Percentiles rank a stretch among this genome's conserved stretches.
These are phyloP conservation scores for Magallana angulata DNA, from an alignment of 1,140 invertebrate species.

Conservation along the genomic window DNA sequence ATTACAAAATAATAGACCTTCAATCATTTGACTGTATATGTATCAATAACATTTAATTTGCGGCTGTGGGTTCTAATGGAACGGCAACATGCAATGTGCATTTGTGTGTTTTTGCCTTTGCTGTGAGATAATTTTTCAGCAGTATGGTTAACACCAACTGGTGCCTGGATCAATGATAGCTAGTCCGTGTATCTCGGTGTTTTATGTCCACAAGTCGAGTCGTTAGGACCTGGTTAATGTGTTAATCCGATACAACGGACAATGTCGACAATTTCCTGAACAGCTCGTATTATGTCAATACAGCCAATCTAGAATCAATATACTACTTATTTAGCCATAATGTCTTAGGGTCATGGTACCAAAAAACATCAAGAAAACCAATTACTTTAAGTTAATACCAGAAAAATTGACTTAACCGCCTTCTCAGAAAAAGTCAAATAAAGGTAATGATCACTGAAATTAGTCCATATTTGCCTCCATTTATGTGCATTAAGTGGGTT, in stretches of 20 bases:
- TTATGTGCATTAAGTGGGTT: slow-evolving; percentile 8
- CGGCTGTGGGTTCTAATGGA: background rate
- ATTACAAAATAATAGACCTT: too few relatives aligned
- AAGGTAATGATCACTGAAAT: background rate
- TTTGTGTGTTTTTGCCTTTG: background rate
- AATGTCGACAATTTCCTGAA: background rate
- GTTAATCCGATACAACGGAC: background rate
- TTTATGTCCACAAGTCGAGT: background rate
- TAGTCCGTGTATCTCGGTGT: background rate
- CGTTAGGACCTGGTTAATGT: background rate
- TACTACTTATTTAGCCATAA: background rate
- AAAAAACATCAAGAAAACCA: background rate
- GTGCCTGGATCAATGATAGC: background rate
- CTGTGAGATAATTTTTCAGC: background rate
- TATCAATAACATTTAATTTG: background rate
- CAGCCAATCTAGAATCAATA: background rate
- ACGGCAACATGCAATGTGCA: background rate
- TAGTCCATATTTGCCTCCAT: background rate
- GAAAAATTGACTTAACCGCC: background rate
- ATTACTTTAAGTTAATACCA: background rate
- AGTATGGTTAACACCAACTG: background rate
- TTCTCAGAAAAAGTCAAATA: background rate
- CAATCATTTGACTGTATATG: background rate
- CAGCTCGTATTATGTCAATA: background rate
- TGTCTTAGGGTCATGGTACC: background rate